phyloP scores from a whole-genome alignment of 2,113 vertebrate species.

The Turdus rufiventris region DNA sequence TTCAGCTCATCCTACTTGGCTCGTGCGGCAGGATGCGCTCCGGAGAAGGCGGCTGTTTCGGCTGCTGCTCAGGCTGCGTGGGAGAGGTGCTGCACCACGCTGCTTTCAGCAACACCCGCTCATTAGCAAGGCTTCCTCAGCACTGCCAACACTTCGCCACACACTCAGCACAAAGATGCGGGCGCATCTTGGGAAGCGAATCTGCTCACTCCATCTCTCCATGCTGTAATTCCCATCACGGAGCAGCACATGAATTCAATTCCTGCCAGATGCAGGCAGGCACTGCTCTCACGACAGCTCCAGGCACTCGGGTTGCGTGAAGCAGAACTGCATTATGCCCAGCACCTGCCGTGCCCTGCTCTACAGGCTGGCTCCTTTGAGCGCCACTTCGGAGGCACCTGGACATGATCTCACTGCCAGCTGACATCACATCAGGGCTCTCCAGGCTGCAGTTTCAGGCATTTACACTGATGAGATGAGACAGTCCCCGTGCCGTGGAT shows the following conservation, averaged over 20 bases:
- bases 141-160: not conserved
- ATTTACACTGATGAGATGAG: not conserved
- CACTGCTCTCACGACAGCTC: rapidly evolving
- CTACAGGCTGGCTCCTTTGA: rapidly evolving
- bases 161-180: rapidly evolving
- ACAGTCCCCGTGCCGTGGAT: rapidly evolving
- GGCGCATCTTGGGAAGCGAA: not conserved
- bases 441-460: not conserved
- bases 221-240: rapidly evolving
- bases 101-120: not conserved
- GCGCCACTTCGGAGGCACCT: rapidly evolving
- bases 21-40: not conserved
- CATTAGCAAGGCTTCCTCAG: not conserved
- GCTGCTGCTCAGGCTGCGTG: not conserved
- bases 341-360: rapidly evolving
- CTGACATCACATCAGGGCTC: not conserved
- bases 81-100: not conserved
- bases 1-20: not conserved
- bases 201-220: not conserved
- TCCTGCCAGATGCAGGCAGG: not conserved
- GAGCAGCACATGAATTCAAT: rapidly evolving
- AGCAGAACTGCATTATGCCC: not conserved
- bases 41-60: not conserved
- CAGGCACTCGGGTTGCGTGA: rapidly evolving
- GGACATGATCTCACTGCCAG: rapidly evolving